These are phyloP conservation scores for Petromus typicus DNA, from an alignment of 2,113 vertebrate genomes.

Conservation along the genomic window DNA sequence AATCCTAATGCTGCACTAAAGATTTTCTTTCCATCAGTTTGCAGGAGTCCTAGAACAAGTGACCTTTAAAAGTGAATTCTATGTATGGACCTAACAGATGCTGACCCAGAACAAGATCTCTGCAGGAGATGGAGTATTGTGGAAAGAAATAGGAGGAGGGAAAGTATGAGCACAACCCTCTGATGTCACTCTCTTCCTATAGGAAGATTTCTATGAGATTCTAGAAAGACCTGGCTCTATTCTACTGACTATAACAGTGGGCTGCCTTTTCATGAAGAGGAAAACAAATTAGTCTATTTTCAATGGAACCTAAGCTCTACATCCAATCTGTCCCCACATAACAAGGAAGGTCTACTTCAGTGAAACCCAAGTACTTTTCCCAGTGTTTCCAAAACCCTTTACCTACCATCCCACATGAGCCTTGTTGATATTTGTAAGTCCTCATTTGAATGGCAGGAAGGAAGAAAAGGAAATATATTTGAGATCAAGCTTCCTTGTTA, in stretches of 20 bases:
- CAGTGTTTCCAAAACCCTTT: not conserved
- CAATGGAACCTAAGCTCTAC: not conserved
- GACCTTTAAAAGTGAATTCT: not conserved
- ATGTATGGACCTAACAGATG: not conserved
- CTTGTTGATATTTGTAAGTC: not conserved
- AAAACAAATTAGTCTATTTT: not conserved
- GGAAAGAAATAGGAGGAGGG: not conserved
- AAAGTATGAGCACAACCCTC: not conserved
- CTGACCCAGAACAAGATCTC: not conserved
- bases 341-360: not conserved
- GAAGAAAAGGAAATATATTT: not conserved
- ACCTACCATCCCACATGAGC: not conserved
- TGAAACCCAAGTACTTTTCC: not conserved
- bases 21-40: constrained; percentile 13
- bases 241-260: not conserved
- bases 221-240: not conserved
- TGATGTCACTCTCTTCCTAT: not conserved
- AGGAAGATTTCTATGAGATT: not conserved
- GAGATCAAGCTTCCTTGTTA: constrained; percentile 75
- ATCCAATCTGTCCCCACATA: no score
- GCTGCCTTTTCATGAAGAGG: not conserved
- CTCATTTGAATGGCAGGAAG: not conserved
- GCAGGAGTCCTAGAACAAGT: not conserved
- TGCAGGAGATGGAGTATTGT: not conserved
- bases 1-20: constrained; percentile 3